phyloP scores from a whole-genome alignment of 2,113 vertebrate genomes.

The Tonatia bakeri region DNA sequence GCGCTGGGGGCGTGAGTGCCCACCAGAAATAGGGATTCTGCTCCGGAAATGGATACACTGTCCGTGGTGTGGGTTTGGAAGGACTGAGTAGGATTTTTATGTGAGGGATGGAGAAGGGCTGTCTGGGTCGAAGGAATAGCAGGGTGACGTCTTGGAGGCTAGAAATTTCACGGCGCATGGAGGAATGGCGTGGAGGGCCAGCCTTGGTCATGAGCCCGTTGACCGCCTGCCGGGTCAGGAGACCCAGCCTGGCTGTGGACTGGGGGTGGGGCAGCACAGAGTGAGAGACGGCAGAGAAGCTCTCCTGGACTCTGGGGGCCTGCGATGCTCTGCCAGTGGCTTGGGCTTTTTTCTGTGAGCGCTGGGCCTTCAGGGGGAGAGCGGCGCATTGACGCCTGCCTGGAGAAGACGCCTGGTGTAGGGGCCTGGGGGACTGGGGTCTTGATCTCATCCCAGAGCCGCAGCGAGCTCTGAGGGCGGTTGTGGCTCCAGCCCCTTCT shows the following conservation, averaged over 20 bases:
- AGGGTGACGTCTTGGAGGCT: neutral
- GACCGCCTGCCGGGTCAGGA: neutral
- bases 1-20: neutral
- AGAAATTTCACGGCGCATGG: neutral
- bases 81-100: neutral
- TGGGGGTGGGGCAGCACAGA: neutral
- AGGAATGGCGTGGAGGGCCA: neutral
- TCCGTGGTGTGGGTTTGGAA: neutral
- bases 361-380: neutral
- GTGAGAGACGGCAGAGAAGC: neutral
- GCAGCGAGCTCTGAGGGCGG: neutral
- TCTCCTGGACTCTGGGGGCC: neutral
- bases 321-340: neutral
- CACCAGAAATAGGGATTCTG: neutral
- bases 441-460: neutral
- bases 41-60: neutral
- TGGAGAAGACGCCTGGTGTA: neutral
- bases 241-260: rapidly evolving
- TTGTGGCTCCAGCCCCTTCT: neutral
- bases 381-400: neutral
- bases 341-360: neutral
- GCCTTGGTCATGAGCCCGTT: neutral
- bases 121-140: neutral
- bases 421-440: neutral
- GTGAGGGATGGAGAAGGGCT: neutral